Evolutionary conservation across 2,797 vertebrate species (phyloP), one percentile per base, ranked within the genome.

Genomic region (Gadopsis marmoratus): DNA sequence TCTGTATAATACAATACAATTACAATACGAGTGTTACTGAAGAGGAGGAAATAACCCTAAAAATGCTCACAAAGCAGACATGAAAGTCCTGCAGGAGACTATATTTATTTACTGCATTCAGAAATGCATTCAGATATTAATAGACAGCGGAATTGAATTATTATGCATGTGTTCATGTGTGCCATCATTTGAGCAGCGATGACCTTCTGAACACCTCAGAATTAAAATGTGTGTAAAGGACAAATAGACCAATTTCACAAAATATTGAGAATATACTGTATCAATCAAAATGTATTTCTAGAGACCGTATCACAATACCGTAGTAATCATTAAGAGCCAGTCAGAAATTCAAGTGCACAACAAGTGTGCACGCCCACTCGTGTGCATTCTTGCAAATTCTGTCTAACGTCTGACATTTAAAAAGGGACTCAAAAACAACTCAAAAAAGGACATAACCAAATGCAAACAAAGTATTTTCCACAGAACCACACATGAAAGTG

Each of bases 291-390:
- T 1, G 0, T 50, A 45, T 74, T 64, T 51, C 23, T 61, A 39
- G 10, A 70, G 69, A 86, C 81, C 77, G 76, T 68, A 48, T 62
- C 9, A 43, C 68, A 81, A 69, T 81, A 23, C 51, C 54, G 13
- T 5, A 69, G 61, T 23, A 51, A 56, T 35, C 45, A 31, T 45
- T 26, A 13, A 13, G 9, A 47, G 16, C 13, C 17, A 62, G 71
- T 41, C 53, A 70, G 45, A 73, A 23, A 39, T n/a, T 29, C 43
- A 61, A 37, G 39, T 13, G n/a, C 70, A 58, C 53, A 69, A 56
- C 17, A 58, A 31, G 41, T 65, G 79, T 77, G 41, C 61, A 70
- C 19, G 74, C 48, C 7, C 29, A 59, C 59, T 45, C 35, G 64
- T 55, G 19, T 56, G 13, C 58, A 71, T 26, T 31, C 41, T 10